A percentile compares a stretch with the other conserved stretches of the same genome.
Conservation (phyloP, 2,797 vertebrate species). For the Clarias laeviceps region DNA sequence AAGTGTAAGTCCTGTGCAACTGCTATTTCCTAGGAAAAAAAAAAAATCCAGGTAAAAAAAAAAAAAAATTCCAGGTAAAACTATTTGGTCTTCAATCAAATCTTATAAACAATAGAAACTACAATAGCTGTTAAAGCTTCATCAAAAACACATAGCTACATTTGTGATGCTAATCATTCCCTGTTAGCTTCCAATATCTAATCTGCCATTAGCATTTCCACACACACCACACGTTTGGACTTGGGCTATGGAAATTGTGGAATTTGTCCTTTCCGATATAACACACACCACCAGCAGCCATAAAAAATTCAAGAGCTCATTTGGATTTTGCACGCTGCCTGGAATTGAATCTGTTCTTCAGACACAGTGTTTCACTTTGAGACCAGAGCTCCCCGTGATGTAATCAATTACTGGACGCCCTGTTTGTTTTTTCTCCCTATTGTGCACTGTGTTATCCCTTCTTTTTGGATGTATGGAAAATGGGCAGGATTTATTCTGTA, state of each 20-base stretch:
- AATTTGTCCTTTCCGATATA: neutral
- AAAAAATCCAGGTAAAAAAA: too few species aligned
- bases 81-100: neutral
- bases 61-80: neutral
- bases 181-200: neutral
- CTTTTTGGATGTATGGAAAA: conserved; percentile 22
- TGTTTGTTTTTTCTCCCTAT: conserved; percentile 46
- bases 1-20: neutral
- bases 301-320: conserved; percentile 77
- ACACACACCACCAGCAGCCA: conserved; percentile 46
- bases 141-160: neutral
- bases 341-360: conserved; percentile 67
- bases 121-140: neutral
- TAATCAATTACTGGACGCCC: conserved; percentile 63
- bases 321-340: conserved; percentile 64
- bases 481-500: conserved; percentile 38
- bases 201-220: neutral
- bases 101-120: neutral
- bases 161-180: neutral
- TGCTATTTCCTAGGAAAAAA: neutral
- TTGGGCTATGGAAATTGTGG: neutral
- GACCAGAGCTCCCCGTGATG: conserved; percentile 62
- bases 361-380: conserved; percentile 62
- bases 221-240: neutral
- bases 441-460: conserved; percentile 43